phyloP scores from a whole-genome alignment of 35 echinoderm and acorn worm species.

The Eucidaris tribuloides region DNA sequence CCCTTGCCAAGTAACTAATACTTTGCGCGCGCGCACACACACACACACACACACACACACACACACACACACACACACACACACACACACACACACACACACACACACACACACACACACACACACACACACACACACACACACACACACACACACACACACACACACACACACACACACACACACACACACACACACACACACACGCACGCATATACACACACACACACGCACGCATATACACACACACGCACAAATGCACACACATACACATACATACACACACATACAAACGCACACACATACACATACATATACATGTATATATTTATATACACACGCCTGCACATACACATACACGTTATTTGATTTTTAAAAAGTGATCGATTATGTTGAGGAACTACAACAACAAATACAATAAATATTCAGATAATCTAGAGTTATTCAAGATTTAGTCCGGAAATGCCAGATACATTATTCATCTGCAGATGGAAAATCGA shows the following conservation, averaged over 20 bases:
- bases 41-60: not conserved
- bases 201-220: slow-evolving; percentile 5
- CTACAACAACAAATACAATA: too few relatives aligned
- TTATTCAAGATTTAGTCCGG: too few relatives aligned
- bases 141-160: not conserved
- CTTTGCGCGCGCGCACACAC: too few relatives aligned
- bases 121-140: not conserved
- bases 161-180: slow-evolving; percentile 4
- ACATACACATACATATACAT: not conserved
- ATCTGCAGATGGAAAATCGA: too few relatives aligned
- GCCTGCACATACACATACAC: not conserved
- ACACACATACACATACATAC: not conserved
- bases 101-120: slow-evolving; percentile 14
- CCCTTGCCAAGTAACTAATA: too few relatives aligned
- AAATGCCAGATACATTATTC: too few relatives aligned
- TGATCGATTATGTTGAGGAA: too few relatives aligned
- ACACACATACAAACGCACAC: too few relatives aligned
- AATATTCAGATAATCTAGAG: too few relatives aligned
- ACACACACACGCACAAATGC: too few relatives aligned
- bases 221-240: slow-evolving; percentile 1
- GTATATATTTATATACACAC: too few relatives aligned
- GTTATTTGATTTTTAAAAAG: not conserved
- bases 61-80: not conserved
- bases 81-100: slow-evolving; percentile 14
- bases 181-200: slow-evolving; percentile 1